A percentile compares a stretch with the other conserved stretches of the same genome.
Conservation (phyloP, 2,888 invertebrate genomes). For the Buathra laborator region DNA sequence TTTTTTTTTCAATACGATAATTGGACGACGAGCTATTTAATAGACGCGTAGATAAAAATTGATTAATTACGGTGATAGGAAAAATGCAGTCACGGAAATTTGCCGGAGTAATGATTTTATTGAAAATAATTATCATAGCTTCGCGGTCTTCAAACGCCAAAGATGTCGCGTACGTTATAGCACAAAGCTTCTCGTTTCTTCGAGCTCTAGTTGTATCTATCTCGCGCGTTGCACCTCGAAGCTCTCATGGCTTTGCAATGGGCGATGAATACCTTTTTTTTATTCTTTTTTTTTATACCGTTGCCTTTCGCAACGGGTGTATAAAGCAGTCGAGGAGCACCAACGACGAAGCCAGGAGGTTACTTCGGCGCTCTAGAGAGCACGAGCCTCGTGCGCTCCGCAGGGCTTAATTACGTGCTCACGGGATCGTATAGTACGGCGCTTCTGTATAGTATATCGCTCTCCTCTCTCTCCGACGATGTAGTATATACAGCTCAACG, state of each 20-base stretch:
- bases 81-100: no score
- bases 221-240: conserved; percentile 14
- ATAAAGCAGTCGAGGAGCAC: conserved; percentile 34
- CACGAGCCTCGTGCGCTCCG: conserved; percentile 34
- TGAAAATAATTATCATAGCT: not conserved
- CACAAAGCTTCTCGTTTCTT: conserved; percentile 24
- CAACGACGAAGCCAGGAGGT: conserved; percentile 24
- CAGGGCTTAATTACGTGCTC: conserved; percentile 55
- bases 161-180: no score
- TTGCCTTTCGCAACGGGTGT: conserved; percentile 27
- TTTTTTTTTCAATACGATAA: no score
- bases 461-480: not conserved
- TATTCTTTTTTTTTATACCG: conserved; percentile 22
- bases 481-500: conserved; percentile 5
- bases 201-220: not conserved
- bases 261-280: conserved; percentile 23
- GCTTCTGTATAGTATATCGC: conserved; percentile 22
- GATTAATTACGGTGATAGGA: no score
- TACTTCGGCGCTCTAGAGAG: conserved; percentile 36
- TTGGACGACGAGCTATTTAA: no score
- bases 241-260: conserved; percentile 33
- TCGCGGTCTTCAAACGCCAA: no score
- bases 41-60: no score
- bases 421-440: conserved; percentile 21
- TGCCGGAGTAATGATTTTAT: no score